Percentiles rank a stretch among this genome's conserved stretches.
Conservation (phyloP, 2,113 vertebrate genomes). For the Ailuropoda melanoleuca region DNA sequence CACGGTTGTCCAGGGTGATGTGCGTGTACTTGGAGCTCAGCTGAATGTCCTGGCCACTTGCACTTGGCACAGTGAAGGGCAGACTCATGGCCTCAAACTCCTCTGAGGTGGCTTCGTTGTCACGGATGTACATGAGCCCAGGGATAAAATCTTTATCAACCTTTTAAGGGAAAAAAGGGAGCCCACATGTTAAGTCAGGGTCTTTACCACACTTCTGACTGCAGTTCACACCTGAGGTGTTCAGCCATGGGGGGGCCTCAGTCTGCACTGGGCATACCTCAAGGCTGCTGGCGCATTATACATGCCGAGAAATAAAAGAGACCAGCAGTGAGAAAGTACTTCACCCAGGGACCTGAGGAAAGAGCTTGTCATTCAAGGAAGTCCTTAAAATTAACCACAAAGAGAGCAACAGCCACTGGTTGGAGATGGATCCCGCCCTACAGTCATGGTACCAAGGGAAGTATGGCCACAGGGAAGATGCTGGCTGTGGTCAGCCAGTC, state of each 20-base stretch:
- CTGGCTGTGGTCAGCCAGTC: not conserved
- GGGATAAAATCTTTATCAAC: slow-evolving; percentile 99
- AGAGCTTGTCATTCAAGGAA: not conserved
- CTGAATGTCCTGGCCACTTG: slow-evolving; percentile 97
- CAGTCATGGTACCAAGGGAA: not conserved
- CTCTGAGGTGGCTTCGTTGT: slow-evolving; percentile 96
- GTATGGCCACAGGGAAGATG: not conserved
- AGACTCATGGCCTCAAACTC: slow-evolving; percentile 98
- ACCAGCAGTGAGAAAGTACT: not conserved
- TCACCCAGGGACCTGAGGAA: not conserved
- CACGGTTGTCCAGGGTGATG: slow-evolving; percentile 96
- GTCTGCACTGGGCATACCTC: not conserved
- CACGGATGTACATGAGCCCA: slow-evolving; percentile 98
- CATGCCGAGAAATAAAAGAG: not conserved
- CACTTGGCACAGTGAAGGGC: slow-evolving; percentile 97
- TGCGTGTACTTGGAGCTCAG: slow-evolving; percentile 97
- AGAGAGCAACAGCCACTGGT: not conserved
- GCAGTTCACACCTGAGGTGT: too few species aligned
- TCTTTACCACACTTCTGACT: not conserved
- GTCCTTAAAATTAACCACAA: not conserved
- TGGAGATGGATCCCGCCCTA: rapidly evolving
- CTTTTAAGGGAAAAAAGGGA: slow-evolving; percentile 80
- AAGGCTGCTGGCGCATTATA: not conserved
- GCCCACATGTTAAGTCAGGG: rapidly evolving
- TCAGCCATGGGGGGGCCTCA: rapidly evolving